Percentiles rank a stretch among this genome's conserved stretches.
Conservation (phyloP, 2,113 vertebrate genomes). For the Girardinichthys multiradiatus region DNA sequence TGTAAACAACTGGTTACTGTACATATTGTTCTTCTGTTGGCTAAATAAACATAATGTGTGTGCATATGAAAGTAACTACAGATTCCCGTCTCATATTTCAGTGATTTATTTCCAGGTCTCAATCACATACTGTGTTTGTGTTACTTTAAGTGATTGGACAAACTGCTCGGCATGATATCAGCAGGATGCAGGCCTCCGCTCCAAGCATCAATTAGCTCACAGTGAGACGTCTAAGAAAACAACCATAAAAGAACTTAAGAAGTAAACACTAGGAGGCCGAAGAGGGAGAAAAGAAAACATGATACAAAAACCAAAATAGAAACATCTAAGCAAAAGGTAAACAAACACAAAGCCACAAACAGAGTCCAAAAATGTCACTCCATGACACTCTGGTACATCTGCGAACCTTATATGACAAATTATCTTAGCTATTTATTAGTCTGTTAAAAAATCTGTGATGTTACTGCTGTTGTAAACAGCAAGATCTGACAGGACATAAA, state of each 20-base stretch:
- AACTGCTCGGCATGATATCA: constrained; percentile 22
- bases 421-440: neutral
- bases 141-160: neutral
- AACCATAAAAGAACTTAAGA: too few species aligned
- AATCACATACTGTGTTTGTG: constrained; percentile 12
- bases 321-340: too few species aligned
- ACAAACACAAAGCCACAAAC: too few species aligned
- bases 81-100: neutral
- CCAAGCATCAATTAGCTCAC: constrained; percentile 20
- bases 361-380: too few species aligned
- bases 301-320: too few species aligned
- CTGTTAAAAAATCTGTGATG: too few species aligned
- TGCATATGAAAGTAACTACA: neutral
- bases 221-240: neutral
- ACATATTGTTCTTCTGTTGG: neutral
- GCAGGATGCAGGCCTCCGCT: constrained; percentile 19
- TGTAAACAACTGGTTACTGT: neutral
- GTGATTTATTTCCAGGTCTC: neutral
- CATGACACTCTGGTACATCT: too few species aligned
- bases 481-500: neutral
- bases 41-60: neutral
- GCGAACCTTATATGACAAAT: neutral
- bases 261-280: too few species aligned
- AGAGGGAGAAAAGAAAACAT: too few species aligned
- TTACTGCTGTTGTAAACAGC: neutral